Conservation (phyloP, 2,797 vertebrate species). For the Typhlichthys eigenmanni region DNA sequence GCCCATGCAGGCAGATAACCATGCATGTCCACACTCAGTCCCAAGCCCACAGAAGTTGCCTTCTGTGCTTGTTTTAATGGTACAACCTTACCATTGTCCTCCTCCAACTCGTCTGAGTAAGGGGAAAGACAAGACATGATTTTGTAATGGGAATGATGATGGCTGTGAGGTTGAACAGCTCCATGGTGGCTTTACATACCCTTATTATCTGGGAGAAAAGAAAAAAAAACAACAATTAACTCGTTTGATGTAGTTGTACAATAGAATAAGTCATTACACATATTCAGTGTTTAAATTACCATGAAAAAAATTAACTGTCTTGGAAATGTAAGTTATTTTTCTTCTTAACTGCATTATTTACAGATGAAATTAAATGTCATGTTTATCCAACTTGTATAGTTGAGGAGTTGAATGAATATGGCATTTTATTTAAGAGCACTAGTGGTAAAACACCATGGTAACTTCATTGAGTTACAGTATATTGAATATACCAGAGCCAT, state of each 20-base stretch:
- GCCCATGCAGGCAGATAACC: conserved; percentile 13
- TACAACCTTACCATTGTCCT: conserved; percentile 68
- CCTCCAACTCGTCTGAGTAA: conserved; percentile 56
- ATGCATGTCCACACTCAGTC: conserved; percentile 63
- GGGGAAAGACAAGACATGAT: conserved; percentile 34
- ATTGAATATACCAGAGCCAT: too few relatives aligned
- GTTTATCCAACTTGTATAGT: too few relatives aligned
- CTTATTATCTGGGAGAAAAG: conserved; percentile 53
- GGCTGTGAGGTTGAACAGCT: background rate
- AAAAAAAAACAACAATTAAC: conserved; percentile 5
- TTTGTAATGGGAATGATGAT: conserved; percentile 16
- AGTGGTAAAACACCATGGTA: too few relatives aligned
- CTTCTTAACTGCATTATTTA: too few relatives aligned
- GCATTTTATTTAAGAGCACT: too few relatives aligned
- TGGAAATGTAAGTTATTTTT: too few relatives aligned
- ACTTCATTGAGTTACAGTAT: too few relatives aligned
- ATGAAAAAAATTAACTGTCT: too few relatives aligned
- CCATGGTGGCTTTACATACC: conserved; percentile 47
- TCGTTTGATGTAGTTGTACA: background rate
- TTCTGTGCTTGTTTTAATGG: conserved; percentile 65
- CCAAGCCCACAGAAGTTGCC: conserved; percentile 63
- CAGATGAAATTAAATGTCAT: too few relatives aligned
- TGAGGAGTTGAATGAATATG: too few relatives aligned
- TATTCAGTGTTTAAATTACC: too few relatives aligned
- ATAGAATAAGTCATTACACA: conserved; percentile 13